These are phyloP conservation scores for Xyrichtys novacula DNA, from an alignment of 2,797 vertebrate species.

Conservation along the genomic window DNA sequence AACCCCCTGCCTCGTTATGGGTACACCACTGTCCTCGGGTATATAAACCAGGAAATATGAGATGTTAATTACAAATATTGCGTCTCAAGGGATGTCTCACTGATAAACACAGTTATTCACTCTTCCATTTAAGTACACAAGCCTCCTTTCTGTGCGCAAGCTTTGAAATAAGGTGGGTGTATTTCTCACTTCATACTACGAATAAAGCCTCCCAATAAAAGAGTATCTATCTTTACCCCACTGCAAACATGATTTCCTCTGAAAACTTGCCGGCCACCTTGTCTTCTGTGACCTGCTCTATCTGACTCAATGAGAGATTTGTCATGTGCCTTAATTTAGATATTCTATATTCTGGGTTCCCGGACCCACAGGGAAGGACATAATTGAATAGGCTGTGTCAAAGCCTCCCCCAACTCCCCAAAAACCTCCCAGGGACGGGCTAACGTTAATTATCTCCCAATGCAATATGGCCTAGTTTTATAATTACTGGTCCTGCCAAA, in stretches of 20 bases:
- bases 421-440: constrained; percentile 83
- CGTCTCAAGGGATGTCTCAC: constrained; percentile 8
- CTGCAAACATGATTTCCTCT: constrained; percentile 36
- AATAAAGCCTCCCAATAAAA: constrained; percentile 26
- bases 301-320: constrained; percentile 79
- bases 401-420: constrained; percentile 76
- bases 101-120: constrained; percentile 13
- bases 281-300: constrained; percentile 67
- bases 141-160: not conserved
- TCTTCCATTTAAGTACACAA: constrained; percentile 2
- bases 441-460: constrained; percentile 89
- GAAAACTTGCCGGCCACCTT: constrained; percentile 51
- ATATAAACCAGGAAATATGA: constrained; percentile 39
- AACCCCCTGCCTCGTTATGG: too few relatives aligned
- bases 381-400: constrained; percentile 91
- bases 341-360: constrained; percentile 82
- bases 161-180: constrained; percentile 7
- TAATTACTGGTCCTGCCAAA: constrained; percentile 90
- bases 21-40: too few relatives aligned
- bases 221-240: not conserved
- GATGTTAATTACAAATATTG: constrained; percentile 22
- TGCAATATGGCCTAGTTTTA: constrained; percentile 90
- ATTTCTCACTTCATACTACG: constrained; percentile 1
- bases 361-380: constrained; percentile 81
- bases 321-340: constrained; percentile 87